phyloP scores from a whole-genome alignment of 2,797 vertebrate genomes.

The Enteromius fasciolatus region DNA sequence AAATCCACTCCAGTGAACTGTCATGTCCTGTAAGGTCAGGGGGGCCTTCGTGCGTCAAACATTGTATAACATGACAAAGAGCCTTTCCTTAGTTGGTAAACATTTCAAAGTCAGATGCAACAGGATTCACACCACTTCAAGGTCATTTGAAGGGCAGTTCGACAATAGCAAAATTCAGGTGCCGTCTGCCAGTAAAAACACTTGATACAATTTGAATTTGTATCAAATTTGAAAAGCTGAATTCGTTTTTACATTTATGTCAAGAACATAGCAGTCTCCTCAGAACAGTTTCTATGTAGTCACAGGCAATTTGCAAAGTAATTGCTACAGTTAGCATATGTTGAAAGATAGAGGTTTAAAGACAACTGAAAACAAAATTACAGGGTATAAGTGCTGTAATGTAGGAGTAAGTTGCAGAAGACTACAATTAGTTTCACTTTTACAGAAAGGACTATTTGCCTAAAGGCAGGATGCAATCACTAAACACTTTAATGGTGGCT shows the following conservation, averaged over 20 bases:
- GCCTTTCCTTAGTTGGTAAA: not conserved
- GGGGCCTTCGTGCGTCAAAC: not conserved
- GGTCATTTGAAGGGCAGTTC: conserved; percentile 1
- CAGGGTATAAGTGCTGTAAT: conserved; percentile 79
- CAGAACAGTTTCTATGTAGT: conserved; percentile 70
- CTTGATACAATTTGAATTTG: not conserved
- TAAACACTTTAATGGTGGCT: conserved; percentile 76
- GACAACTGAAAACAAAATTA: conserved; percentile 83
- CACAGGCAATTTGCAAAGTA: conserved; percentile 78
- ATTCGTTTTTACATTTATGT: conserved; percentile 63
- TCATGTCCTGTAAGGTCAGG: not conserved
- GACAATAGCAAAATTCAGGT: not conserved
- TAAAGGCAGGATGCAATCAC: conserved; percentile 75
- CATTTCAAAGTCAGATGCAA: not conserved
- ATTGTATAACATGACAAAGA: conserved; percentile 7
- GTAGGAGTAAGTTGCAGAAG: conserved; percentile 80
- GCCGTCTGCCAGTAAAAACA: not conserved
- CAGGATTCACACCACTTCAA: not conserved
- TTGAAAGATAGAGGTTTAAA: conserved; percentile 76
- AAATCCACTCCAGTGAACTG: conserved; percentile 17
- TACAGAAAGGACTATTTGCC: conserved; percentile 75
- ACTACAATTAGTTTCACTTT: conserved; percentile 84
- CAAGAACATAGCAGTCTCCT: conserved; percentile 67
- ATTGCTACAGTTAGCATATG: conserved; percentile 84
- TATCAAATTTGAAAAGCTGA: no score